phyloP scores from a whole-genome alignment of 2,888 invertebrate genomes.

The Dinocampus coccinellae region DNA sequence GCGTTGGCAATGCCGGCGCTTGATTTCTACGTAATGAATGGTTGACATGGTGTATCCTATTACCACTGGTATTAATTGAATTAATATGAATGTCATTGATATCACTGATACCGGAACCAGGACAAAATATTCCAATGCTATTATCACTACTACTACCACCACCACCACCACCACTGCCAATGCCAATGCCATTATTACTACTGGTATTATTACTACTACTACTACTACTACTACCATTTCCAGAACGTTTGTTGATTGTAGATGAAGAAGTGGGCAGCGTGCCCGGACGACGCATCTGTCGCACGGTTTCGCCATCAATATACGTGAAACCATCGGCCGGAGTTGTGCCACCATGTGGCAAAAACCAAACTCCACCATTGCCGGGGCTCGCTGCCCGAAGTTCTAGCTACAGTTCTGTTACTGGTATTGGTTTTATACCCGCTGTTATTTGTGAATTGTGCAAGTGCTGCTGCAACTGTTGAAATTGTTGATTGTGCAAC shows the following conservation, averaged over 20 bases:
- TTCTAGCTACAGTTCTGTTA: constrained; percentile 96
- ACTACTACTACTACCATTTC: background rate
- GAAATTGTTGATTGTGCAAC: constrained; percentile 63
- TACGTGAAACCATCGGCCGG: constrained; percentile 83
- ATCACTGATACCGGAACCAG: constrained; percentile 1
- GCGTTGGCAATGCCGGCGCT: constrained; percentile 51
- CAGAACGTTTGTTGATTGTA: background rate
- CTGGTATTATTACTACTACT: too few relatives aligned
- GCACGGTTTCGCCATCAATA: constrained; percentile 78
- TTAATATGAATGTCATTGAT: constrained; percentile 23
- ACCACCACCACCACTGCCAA: background rate
- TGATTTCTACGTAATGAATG: constrained; percentile 52
- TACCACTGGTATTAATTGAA: constrained; percentile 30
- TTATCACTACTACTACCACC: too few relatives aligned
- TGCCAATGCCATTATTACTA: too few relatives aligned
- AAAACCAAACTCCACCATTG: constrained; percentile 80
- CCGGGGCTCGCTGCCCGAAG: constrained; percentile 84
- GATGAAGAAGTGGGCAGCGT: constrained; percentile 61
- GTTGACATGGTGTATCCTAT: constrained; percentile 51
- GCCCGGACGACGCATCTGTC: constrained; percentile 70
- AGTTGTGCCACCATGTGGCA: constrained; percentile 76
- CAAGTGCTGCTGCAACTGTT: constrained; percentile 69
- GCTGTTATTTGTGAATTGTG: constrained; percentile 57
- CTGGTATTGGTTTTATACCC: constrained; percentile 81
- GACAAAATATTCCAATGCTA: constrained; percentile 40